A percentile compares a stretch with the other conserved stretches of the same genome.
phyloP scores from a whole-genome alignment of 2,888 invertebrate genomes.

The Celastrina argiolus region DNA sequence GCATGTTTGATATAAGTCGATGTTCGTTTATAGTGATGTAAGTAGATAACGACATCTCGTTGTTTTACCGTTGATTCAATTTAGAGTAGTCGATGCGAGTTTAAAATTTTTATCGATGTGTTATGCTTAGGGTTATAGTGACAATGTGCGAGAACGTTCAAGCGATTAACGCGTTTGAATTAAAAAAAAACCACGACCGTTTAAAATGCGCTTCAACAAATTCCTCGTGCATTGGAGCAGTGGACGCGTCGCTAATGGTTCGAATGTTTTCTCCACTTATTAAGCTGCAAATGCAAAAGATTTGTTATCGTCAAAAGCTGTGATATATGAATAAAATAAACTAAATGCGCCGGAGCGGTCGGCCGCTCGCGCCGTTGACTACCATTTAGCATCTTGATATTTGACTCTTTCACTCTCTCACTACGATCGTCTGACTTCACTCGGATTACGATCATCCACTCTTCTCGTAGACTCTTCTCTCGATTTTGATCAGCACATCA shows the following conservation, averaged over 20 bases:
- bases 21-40: conserved; percentile 62
- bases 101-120: conserved; percentile 64
- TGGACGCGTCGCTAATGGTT: conserved; percentile 56
- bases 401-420: conserved; percentile 41
- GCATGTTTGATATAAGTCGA: conserved; percentile 70
- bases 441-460: conserved; percentile 42
- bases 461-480: conserved; percentile 46
- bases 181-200: conserved; percentile 28
- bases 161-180: conserved; percentile 50
- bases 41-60: conserved; percentile 50
- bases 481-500: conserved; percentile 65
- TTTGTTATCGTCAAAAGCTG: conserved; percentile 79
- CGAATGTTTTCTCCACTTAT: conserved; percentile 70
- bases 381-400: conserved; percentile 52
- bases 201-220: not conserved
- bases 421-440: conserved; percentile 37
- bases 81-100: conserved; percentile 54
- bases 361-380: conserved; percentile 53
- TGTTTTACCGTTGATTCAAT: conserved; percentile 53
- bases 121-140: conserved; percentile 70
- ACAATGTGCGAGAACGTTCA: conserved; percentile 67
- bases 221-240: conserved; percentile 12
- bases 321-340: conserved; percentile 73
- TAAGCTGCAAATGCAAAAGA: conserved; percentile 77
- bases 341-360: conserved; percentile 55